Evolutionary conservation across 2,797 vertebrate genomes (phyloP).

Genomic region (Silurus aristotelis): DNA sequence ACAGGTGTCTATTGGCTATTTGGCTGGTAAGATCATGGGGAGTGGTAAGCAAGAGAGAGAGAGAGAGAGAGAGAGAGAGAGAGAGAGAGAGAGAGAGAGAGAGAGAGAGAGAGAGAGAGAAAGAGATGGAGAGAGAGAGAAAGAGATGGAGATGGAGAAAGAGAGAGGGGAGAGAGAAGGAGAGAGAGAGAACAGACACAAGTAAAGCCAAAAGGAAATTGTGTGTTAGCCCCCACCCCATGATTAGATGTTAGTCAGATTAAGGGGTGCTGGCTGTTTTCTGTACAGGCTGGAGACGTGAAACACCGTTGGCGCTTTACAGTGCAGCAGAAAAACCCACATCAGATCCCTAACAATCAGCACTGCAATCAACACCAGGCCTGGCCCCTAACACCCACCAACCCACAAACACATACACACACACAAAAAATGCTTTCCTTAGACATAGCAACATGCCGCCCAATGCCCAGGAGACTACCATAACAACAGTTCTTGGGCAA

Average conservation of each 20-base stretch:
- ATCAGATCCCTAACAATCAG: slow-evolving; percentile 18
- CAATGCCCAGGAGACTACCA: slow-evolving; percentile 32
- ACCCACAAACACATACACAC: slow-evolving; percentile 11
- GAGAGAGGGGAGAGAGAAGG: no score
- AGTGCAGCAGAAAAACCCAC: background rate
- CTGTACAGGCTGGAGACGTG: slow-evolving; percentile 58
- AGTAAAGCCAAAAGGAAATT: slow-evolving; percentile 10
- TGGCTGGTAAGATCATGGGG: slow-evolving; percentile 35
- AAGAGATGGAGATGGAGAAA: no score
- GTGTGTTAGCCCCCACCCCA: slow-evolving; percentile 40
- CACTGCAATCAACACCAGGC: slow-evolving; percentile 15
- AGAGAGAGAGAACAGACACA: background rate
- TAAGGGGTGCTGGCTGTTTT: slow-evolving; percentile 58
- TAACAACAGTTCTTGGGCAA: slow-evolving; percentile 50
- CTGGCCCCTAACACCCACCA: background rate
- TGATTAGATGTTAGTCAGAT: slow-evolving; percentile 73
- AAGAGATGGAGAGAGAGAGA: no score
- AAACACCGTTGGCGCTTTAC: slow-evolving; percentile 56
- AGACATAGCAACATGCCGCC: slow-evolving; percentile 21
- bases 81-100: background rate
- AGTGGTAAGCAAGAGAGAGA: background rate
- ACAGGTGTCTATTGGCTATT: slow-evolving; percentile 57
- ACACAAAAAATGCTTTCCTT: slow-evolving; percentile 3
- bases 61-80: background rate
- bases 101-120: background rate